A percentile compares a stretch with the other conserved stretches of the same genome.
These are phyloP conservation scores for Callipepla californica DNA, from an alignment of 2,113 vertebrate species.

Conservation along the genomic window DNA sequence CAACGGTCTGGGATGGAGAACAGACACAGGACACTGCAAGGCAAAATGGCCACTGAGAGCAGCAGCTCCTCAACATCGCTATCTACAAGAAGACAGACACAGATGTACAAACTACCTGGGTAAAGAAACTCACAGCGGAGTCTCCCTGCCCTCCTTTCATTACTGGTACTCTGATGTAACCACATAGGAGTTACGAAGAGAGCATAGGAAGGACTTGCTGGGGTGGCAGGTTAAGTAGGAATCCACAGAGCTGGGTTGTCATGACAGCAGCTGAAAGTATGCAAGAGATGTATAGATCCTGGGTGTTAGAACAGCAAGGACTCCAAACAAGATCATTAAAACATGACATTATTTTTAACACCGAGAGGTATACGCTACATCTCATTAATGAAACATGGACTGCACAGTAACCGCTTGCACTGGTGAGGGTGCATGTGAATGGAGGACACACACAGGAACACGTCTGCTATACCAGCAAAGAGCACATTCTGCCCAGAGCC, in stretches of 20 bases:
- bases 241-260: slow-evolving; percentile 70
- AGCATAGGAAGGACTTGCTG: slow-evolving; percentile 58
- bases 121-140: slow-evolving; percentile 66
- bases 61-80: slow-evolving; percentile 9
- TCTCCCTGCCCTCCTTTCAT: slow-evolving; percentile 67
- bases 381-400: slow-evolving; percentile 1
- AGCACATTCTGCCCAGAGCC: neutral
- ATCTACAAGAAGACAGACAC: slow-evolving; percentile 31
- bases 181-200: slow-evolving; percentile 57
- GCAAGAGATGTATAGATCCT: slow-evolving; percentile 64
- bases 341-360: slow-evolving; percentile 34
- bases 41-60: slow-evolving; percentile 37
- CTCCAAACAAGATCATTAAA: slow-evolving; percentile 50
- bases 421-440: neutral
- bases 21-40: slow-evolving; percentile 11
- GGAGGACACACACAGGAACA: neutral
- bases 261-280: slow-evolving; percentile 71
- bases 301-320: slow-evolving; percentile 37
- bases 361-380: slow-evolving; percentile 2
- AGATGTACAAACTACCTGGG: slow-evolving; percentile 45
- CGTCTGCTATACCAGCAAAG: neutral
- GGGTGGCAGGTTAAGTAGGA: slow-evolving; percentile 70
- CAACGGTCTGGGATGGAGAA: slow-evolving; percentile 1
- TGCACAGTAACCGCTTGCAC: neutral
- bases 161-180: slow-evolving; percentile 54